Conservation (phyloP, 1,140 invertebrate genomes). For the Meloidogyne hapla region DNA sequence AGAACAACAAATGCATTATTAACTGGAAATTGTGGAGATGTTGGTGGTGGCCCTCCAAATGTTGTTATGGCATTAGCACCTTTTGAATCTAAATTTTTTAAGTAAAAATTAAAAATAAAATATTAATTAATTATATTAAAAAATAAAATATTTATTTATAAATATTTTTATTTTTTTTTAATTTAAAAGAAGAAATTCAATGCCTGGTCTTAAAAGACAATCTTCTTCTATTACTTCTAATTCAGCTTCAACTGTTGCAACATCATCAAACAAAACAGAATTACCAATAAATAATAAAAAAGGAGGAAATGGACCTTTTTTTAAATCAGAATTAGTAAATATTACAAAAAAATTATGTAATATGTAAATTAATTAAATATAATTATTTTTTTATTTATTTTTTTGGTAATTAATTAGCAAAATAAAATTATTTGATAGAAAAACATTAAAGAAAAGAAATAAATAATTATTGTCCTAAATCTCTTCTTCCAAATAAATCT, state of each 20-base stretch:
- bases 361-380: background rate
- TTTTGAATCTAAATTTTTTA: constrained; percentile 9
- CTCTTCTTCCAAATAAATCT: too few species aligned
- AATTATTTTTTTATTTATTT: too few species aligned
- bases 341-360: background rate
- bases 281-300: too few species aligned
- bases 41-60: too few species aligned
- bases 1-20: constrained; percentile 11
- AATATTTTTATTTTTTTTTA: background rate
- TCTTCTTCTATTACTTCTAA: background rate
- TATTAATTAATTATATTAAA: too few species aligned
- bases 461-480: too few species aligned
- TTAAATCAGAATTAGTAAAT: background rate
- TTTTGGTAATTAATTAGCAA: too few species aligned
- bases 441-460: too few species aligned
- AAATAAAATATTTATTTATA: too few species aligned
- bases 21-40: background rate
- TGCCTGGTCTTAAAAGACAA: constrained; percentile 7
- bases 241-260: background rate
- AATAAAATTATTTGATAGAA: too few species aligned
- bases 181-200: constrained; percentile 19
- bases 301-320: background rate
- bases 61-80: constrained; percentile 4
- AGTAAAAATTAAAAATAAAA: background rate
- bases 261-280: background rate